Base-by-base conservation (phyloP, 92 coral and sea anemone species). In the Meandrina meandrites region DNA sequence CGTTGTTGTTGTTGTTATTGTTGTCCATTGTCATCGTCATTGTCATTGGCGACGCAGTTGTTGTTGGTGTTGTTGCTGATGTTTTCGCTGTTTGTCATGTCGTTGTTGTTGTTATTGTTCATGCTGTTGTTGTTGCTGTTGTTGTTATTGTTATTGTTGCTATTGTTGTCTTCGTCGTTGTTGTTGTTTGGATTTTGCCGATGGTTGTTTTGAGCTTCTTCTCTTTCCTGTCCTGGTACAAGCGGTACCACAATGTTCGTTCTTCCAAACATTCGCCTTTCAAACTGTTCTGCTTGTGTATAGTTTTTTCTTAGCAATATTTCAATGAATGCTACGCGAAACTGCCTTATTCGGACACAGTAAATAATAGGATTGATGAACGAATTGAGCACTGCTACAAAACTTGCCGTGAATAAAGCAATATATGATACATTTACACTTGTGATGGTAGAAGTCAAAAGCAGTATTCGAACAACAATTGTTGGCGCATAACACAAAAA, bases 271-370 rank as follows among this genome's bases (percentile, higher is more conserved):
- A 57, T 5, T 68, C 54, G 72, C 73, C 13, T 60, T 21, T 35
- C 47, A 1, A 79, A 24, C 27, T 56, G 21, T 28, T 79, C 69
- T 8, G 68, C 71, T 22, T 37, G 71, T 36, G 83, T 21, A 31
- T 32, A 47, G 30, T 24, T 79, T 53, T 56, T 79, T 11, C 83
- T 34, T 1, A 62, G 32, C 28, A 79, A 6, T 24, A 79, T 21
- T 79, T 79, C 48, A 36, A 79, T 34, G 21, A 79, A 79, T 6
- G 83, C 83, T 8, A 79, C 28, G 21, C 83, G 83, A 58, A 79
- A 79, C 51, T 58, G 70, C 54, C 70, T 79, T 37, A 56, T 1
- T 34, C 72, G 58, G 9, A 40, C 15, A 60, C 48, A 32, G 72
- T 79, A 57, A 22, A 79, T 58, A 19, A 79, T 21, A 8, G 83